These are phyloP conservation scores for Cantharis flavilabris DNA, from an alignment of 2,888 invertebrate genomes.

Conservation along the genomic window DNA sequence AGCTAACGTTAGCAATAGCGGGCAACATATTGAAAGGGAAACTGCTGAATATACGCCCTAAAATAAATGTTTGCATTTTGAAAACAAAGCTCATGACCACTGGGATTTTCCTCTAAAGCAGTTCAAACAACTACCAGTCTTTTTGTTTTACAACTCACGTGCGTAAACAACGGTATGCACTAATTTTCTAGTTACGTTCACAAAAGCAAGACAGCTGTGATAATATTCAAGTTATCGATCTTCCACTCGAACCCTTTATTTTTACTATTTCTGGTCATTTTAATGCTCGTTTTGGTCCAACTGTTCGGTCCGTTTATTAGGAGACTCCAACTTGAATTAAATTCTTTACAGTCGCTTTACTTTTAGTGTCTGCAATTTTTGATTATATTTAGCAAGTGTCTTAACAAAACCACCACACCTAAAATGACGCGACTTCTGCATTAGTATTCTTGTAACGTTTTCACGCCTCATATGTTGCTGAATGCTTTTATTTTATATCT, in stretches of 20 bases:
- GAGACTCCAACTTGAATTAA: background rate
- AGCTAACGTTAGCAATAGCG: constrained; percentile 3
- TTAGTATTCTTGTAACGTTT: constrained; percentile 1
- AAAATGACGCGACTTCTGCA: background rate
- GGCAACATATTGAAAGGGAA: constrained; percentile 18
- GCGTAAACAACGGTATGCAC: background rate
- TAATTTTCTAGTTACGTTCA: background rate
- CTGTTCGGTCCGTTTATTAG: constrained; percentile 1
- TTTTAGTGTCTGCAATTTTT: constrained; percentile 2
- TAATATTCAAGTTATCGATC: background rate
- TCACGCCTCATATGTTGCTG: constrained; percentile 6
- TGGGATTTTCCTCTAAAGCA: constrained; percentile 13
- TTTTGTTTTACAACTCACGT: constrained; percentile 9
- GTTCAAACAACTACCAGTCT: constrained; percentile 4
- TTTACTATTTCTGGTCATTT: background rate
- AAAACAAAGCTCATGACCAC: constrained; percentile 18
- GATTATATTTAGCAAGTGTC: constrained; percentile 11
- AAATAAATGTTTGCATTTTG: constrained; percentile 9
- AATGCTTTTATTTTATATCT: constrained; percentile 4
- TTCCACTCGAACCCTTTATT: background rate
- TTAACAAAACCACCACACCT: constrained; percentile 6
- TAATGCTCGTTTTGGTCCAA: constrained; percentile 9
- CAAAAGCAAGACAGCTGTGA: background rate
- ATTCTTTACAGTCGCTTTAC: constrained; percentile 6
- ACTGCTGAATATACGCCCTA: constrained; percentile 16